Evolutionary conservation across 2,888 invertebrate genomes (phyloP).

Genomic region (Caenorhabditis sulstoni): DNA sequence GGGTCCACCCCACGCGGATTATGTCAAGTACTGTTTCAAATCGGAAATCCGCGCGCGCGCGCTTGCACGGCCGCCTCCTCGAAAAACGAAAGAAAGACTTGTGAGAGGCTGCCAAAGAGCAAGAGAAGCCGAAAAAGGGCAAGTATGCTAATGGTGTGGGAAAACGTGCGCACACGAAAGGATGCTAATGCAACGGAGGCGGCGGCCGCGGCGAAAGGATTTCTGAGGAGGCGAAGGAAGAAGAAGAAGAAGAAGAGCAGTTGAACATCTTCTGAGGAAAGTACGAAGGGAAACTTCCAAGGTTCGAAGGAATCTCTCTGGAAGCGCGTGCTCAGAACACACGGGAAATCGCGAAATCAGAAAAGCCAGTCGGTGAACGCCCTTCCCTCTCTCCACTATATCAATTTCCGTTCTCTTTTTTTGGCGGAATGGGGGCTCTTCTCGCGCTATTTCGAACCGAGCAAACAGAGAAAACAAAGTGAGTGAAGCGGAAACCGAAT

Average conservation of each 20-base stretch:
- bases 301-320: too few relatives aligned
- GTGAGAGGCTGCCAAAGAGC: constrained; percentile 4
- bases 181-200: constrained; percentile 44
- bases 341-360: too few relatives aligned
- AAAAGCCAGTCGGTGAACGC: too few relatives aligned
- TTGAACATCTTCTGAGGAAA: too few relatives aligned
- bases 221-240: constrained; percentile 14
- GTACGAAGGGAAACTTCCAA: too few relatives aligned
- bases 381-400: not conserved
- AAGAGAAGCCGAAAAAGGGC: constrained; percentile 13
- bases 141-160: constrained; percentile 53
- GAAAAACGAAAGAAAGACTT: not conserved
- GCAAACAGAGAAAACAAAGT: constrained; percentile 19
- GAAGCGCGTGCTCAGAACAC: too few relatives aligned
- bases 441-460: constrained; percentile 4
- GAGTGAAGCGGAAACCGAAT: constrained; percentile 40
- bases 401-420: not conserved
- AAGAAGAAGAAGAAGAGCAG: constrained; percentile 2
- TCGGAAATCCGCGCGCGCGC: not conserved
- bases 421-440: not conserved
- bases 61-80: too few relatives aligned
- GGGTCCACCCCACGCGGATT: constrained; percentile 43
- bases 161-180: constrained; percentile 14
- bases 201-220: constrained; percentile 24
- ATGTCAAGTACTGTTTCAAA: constrained; percentile 54